Conservation (phyloP, 1,140 invertebrate genomes). For the Euschistus heros region DNA sequence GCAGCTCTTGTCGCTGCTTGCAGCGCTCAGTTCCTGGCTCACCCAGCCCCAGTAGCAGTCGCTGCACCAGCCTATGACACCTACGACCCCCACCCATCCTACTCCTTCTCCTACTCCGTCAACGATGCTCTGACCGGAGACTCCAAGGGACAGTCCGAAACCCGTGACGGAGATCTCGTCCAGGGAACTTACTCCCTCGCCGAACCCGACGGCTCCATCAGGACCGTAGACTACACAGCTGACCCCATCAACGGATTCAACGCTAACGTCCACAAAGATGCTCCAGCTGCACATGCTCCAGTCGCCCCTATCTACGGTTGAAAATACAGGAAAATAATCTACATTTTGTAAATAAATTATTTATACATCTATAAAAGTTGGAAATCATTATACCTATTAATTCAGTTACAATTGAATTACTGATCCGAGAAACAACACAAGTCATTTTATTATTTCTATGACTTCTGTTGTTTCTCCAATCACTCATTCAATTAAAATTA, state of each 20-base stretch:
- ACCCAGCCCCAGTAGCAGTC: constrained; percentile 35
- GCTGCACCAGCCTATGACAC: constrained; percentile 28
- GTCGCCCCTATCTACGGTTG: too few relatives aligned
- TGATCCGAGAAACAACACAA: too few relatives aligned
- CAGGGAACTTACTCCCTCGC: constrained; percentile 40
- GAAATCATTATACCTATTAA: too few relatives aligned
- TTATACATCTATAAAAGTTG: too few relatives aligned
- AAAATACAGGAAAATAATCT: too few relatives aligned
- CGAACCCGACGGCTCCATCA: constrained; percentile 38
- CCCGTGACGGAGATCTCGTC: constrained; percentile 39
- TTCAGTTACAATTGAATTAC: too few relatives aligned
- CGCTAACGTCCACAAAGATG: constrained; percentile 33
- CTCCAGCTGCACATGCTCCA: constrained; percentile 11
- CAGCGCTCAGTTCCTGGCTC: constrained; percentile 19
- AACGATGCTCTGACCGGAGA: constrained; percentile 42
- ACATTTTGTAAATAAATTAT: too few relatives aligned
- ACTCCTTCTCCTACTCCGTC: constrained; percentile 44
- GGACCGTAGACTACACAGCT: constrained; percentile 39
- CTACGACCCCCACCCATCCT: constrained; percentile 33
- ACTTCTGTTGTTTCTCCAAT: too few relatives aligned
- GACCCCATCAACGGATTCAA: constrained; percentile 39
- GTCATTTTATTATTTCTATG: too few relatives aligned
- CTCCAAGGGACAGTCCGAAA: constrained; percentile 39
- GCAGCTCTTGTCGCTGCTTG: not conserved
- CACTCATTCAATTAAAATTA: too few relatives aligned